Evolutionary conservation across 2,113 vertebrate genomes (phyloP).

Genomic region (Pangasianodon hypophthalmus): DNA sequence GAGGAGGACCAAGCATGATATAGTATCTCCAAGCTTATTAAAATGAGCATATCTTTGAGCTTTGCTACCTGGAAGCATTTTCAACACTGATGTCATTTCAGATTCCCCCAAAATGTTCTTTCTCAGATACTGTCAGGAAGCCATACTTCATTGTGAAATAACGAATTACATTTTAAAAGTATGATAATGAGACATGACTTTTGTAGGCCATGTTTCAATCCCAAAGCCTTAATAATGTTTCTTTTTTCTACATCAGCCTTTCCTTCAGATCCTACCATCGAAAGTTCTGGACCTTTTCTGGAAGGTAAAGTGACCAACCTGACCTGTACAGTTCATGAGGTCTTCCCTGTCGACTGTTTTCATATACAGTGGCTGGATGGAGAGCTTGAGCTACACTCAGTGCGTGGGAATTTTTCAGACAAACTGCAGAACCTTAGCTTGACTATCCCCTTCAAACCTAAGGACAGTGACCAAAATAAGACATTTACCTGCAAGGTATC

Average conservation of each 20-base stretch:
- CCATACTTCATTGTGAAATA: background rate
- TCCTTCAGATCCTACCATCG: slow-evolving; percentile 47
- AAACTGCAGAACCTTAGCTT: slow-evolving; percentile 38
- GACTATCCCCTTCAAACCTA: background rate
- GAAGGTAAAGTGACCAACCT: slow-evolving; percentile 41
- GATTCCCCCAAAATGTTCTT: slow-evolving; percentile 26
- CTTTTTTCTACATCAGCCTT: slow-evolving; percentile 51
- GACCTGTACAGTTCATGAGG: slow-evolving; percentile 43
- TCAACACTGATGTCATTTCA: background rate
- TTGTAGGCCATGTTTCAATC: background rate
- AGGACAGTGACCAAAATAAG: slow-evolving; percentile 26
- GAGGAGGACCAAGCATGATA: background rate
- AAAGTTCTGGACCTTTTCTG: slow-evolving; percentile 32
- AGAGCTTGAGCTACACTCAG: background rate
- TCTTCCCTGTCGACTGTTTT: slow-evolving; percentile 50
- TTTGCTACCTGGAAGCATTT: slow-evolving; percentile 9
- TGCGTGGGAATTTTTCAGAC: slow-evolving; percentile 9
- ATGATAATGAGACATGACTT: background rate
- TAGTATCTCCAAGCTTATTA: background rate
- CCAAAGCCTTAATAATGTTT: background rate
- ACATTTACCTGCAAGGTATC: slow-evolving; percentile 51
- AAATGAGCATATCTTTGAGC: slow-evolving; percentile 12
- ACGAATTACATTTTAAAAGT: slow-evolving; percentile 4
- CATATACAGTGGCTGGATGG: slow-evolving; percentile 52
- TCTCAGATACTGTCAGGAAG: background rate